These are phyloP conservation scores for Drosophila orena DNA, from an alignment of 1,140 invertebrate genomes.

Conservation along the genomic window DNA sequence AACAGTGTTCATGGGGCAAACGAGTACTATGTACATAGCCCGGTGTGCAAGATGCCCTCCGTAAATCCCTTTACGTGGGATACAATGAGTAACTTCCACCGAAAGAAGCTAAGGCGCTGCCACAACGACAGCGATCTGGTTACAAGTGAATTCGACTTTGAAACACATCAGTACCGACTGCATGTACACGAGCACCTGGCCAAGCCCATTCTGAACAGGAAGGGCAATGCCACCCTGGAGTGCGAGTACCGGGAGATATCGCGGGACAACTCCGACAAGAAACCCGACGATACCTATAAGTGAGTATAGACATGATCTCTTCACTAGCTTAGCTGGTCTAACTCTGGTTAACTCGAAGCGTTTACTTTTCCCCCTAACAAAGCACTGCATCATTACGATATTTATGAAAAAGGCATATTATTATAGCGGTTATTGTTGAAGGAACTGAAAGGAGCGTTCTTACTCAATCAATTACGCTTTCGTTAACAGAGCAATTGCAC, in stretches of 20 bases:
- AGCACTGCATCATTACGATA: too few species aligned
- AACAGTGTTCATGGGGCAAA: background rate
- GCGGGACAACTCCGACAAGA: background rate
- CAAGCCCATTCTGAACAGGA: background rate
- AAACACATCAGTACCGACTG: slow-evolving; percentile 30
- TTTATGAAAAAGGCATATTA: too few species aligned
- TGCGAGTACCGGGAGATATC: slow-evolving; percentile 23
- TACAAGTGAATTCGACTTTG: slow-evolving; percentile 32
- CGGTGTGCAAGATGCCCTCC: slow-evolving; percentile 33
- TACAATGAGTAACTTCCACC: background rate
- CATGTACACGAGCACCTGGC: slow-evolving; percentile 28
- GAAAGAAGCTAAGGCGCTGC: background rate
- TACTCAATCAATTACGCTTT: background rate
- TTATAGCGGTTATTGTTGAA: too few species aligned
- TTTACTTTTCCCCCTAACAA: too few species aligned
- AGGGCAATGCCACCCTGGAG: slow-evolving; percentile 15
- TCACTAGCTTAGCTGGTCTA: too few species aligned
- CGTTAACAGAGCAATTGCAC: background rate
- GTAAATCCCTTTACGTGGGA: slow-evolving; percentile 30
- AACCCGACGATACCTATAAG: slow-evolving; percentile 9
- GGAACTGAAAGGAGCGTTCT: too few species aligned
- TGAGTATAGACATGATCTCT: background rate
- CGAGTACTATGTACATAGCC: slow-evolving; percentile 22
- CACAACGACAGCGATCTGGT: slow-evolving; percentile 26
- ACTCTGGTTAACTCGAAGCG: too few species aligned